Evolutionary conservation across 1,140 invertebrate genomes (phyloP), one percentile per base, ranked within the genome.

Genomic region (Zaprionus vittiger): DNA sequence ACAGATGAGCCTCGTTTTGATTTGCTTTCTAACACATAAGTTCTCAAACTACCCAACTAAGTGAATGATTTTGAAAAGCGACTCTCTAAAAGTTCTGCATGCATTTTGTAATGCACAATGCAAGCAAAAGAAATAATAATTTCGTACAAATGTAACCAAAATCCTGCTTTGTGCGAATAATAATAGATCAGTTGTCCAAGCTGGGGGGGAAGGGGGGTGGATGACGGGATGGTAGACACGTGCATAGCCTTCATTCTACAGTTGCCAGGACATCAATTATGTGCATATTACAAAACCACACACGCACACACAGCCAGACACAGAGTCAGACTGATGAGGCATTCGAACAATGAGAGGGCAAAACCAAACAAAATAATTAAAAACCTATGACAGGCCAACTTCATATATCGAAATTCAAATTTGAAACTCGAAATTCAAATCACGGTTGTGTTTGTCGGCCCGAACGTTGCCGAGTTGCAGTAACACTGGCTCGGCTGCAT

Each of bases 301-400:
- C 56, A 73, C 52, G 57, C 63, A 34, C 22, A 49, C 41, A 55
- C 38, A 64, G 26, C 17, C 34, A 52, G 11, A 38, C 55, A 24
- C 9, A 49, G 1, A 59, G 34, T 44, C n/a, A 54, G 31, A 47
- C 22, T 49, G 69, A 55, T 65, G 31, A 59, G 41, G 22, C 52
- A 75, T 70, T 60, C 65, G 37, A 65, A 66, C 69, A 77, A 73
- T 69, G 38, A 47, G 31, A 61, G 26, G 38, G 65, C 41, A 57
- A 70, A 90, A 81, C 71, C 85, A 76, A 89, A 84, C 85, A 89
- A 89, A 89, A 90, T 84, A 89, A 89, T 89, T 90, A 84, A 89
- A 89, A 89, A 71, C 75, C 74, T 62, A 73, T 81, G 81, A 84
- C 78, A 77, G 69, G 15, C 49, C 55, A 57, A 55, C 41, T 67